phyloP scores from a whole-genome alignment of 2,113 vertebrate genomes.

The Paradisaea rubra region DNA sequence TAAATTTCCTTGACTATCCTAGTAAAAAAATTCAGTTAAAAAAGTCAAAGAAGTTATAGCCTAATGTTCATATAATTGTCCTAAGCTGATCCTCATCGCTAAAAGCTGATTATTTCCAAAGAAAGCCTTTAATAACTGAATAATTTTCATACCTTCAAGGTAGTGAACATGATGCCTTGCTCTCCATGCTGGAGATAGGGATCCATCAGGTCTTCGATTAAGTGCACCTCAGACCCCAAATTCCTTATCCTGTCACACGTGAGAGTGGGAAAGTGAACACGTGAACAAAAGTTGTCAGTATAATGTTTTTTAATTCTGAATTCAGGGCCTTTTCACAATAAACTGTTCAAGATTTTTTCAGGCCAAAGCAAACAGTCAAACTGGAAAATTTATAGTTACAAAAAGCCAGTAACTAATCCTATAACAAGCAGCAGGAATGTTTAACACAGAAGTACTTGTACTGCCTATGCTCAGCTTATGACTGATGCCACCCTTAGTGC shows the following conservation, averaged over 20 bases:
- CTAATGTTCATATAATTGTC: neutral
- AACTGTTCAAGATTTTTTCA: neutral
- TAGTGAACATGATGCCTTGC: constrained; percentile 98
- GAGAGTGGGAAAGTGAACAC: neutral
- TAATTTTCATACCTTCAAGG: constrained; percentile 81
- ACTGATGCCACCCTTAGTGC: neutral
- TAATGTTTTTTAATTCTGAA: neutral
- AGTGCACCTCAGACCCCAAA: constrained; percentile 93
- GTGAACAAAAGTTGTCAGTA: neutral
- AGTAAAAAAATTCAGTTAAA: neutral
- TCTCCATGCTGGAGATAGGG: constrained; percentile 95
- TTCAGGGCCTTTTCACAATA: neutral
- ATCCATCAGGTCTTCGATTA: constrained; percentile 98
- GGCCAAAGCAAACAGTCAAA: neutral
- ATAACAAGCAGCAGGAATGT: neutral
- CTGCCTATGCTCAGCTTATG: neutral
- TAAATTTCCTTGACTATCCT: neutral
- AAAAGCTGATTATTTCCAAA: neutral
- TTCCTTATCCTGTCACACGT: constrained; percentile 84
- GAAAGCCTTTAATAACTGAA: neutral
- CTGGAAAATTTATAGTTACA: neutral
- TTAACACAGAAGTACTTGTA: neutral
- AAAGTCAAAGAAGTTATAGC: neutral
- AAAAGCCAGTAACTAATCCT: neutral
- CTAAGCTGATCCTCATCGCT: neutral